These are phyloP conservation scores for Synaphobranchus kaupii DNA, from an alignment of 2,797 vertebrate species.

Conservation along the genomic window DNA sequence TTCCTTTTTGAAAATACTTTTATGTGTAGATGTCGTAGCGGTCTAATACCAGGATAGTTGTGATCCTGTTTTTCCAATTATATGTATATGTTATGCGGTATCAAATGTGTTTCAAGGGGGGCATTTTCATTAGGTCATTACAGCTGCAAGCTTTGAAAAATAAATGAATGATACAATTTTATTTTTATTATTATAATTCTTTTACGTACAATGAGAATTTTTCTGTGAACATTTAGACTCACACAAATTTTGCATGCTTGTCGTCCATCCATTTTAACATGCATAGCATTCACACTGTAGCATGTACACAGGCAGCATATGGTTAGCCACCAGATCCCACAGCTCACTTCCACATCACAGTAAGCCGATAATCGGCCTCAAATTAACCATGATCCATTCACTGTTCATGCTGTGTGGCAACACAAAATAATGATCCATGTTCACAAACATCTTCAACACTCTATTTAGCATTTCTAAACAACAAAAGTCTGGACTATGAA, in stretches of 20 bases:
- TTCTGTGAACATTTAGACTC: not conserved
- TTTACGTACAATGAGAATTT: not conserved
- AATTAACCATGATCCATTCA: not conserved
- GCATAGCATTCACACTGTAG: constrained; percentile 4
- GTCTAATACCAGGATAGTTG: too few relatives aligned
- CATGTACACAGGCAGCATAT: not conserved
- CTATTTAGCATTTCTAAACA: not conserved
- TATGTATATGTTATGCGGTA: not conserved
- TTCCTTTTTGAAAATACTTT: not conserved
- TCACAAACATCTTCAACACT: not conserved
- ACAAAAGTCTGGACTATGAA: not conserved
- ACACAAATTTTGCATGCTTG: not conserved
- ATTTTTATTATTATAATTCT: not conserved
- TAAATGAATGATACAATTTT: not conserved
- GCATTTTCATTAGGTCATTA: not conserved
- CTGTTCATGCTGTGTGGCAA: not conserved
- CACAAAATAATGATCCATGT: not conserved
- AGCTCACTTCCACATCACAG: not conserved
- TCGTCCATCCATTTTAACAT: not conserved
- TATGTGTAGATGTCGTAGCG: not conserved
- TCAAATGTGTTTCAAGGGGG: not conserved
- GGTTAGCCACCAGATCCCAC: not conserved
- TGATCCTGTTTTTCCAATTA: not conserved
- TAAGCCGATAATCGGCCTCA: constrained; percentile 1
- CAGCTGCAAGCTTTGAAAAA: not conserved